phyloP scores from a whole-genome alignment of 2,888 invertebrate genomes.

The Epirrhoe alternata region DNA sequence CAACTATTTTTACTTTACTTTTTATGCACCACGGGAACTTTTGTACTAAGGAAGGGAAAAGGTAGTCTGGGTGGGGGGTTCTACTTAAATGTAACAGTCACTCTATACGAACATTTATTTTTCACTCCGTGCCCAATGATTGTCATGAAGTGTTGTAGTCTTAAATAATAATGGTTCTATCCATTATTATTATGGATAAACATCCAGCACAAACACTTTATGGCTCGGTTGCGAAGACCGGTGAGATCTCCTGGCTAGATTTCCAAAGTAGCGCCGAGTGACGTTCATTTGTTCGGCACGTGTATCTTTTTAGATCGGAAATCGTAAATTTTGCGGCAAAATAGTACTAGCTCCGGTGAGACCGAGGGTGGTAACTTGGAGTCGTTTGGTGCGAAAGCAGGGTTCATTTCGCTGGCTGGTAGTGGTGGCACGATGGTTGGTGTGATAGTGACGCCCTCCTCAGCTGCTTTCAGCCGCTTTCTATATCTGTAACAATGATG shows the following conservation, averaged over 20 bases:
- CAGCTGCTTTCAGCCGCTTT: conserved; percentile 91
- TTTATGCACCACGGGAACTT: conserved; percentile 65
- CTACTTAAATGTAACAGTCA: conserved; percentile 54
- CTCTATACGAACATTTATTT: conserved; percentile 27
- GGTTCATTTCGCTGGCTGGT: conserved; percentile 85
- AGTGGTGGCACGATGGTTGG: conserved; percentile 90
- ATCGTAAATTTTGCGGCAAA: conserved; percentile 97
- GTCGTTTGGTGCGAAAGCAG: conserved; percentile 78
- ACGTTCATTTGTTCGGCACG: conserved; percentile 75
- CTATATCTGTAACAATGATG: conserved; percentile 88
- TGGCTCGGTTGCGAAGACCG: conserved; percentile 39
- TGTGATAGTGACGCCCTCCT: conserved; percentile 89
- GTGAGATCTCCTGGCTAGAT: conserved; percentile 29
- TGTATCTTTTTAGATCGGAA: conserved; percentile 93
- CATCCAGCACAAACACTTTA: conserved; percentile 32
- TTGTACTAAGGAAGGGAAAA: conserved; percentile 68
- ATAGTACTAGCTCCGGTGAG: conserved; percentile 94
- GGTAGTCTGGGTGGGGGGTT: conserved; percentile 49
- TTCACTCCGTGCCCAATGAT: conserved; percentile 35
- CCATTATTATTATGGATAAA: conserved; percentile 40
- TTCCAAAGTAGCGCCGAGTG: conserved; percentile 20
- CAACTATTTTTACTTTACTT: conserved; percentile 66
- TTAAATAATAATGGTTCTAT: conserved; percentile 60
- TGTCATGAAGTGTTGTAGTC: conserved; percentile 45
- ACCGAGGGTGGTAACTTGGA: conserved; percentile 87